These are phyloP conservation scores for Choristoneura fumiferana DNA, from an alignment of 1,140 invertebrate genomes.

Conservation along the genomic window DNA sequence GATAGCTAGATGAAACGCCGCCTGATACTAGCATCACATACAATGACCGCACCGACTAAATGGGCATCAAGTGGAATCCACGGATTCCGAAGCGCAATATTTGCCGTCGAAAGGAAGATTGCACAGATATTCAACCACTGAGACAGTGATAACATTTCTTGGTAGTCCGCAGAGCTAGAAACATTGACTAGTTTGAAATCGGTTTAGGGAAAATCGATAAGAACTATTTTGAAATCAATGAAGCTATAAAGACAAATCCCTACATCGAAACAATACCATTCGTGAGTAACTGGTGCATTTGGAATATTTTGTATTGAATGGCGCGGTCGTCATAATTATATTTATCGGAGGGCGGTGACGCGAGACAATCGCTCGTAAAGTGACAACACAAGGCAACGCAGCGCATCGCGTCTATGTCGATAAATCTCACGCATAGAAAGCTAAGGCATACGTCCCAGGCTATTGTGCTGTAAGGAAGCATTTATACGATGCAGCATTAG, in stretches of 20 bases:
- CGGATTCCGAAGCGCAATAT: slow-evolving; percentile 50
- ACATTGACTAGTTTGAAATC: not conserved
- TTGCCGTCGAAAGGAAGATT: slow-evolving; percentile 36
- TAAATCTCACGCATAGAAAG: slow-evolving; percentile 21
- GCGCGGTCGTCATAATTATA: slow-evolving; percentile 28
- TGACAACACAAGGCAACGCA: slow-evolving; percentile 24
- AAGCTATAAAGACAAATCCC: slow-evolving; percentile 24
- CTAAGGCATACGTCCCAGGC: slow-evolving; percentile 15
- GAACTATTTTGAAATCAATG: slow-evolving; percentile 21
- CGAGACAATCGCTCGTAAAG: slow-evolving; percentile 32
- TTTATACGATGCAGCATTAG: slow-evolving; percentile 20
- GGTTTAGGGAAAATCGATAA: not conserved
- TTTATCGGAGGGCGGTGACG: slow-evolving; percentile 20
- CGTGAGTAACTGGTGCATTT: slow-evolving; percentile 20
- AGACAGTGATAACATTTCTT: slow-evolving; percentile 4
- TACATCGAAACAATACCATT: slow-evolving; percentile 27
- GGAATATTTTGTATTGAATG: slow-evolving; percentile 26
- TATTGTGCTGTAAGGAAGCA: slow-evolving; percentile 25
- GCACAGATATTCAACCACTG: slow-evolving; percentile 25
- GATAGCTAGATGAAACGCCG: slow-evolving; percentile 54
- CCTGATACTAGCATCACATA: slow-evolving; percentile 60
- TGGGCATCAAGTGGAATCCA: slow-evolving; percentile 45
- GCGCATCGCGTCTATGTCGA: slow-evolving; percentile 7
- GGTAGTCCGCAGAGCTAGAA: not conserved
- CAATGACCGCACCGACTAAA: slow-evolving; percentile 61